Base-by-base conservation (phyloP, 2,113 vertebrate genomes). In the Chaenogobius annularis region DNA sequence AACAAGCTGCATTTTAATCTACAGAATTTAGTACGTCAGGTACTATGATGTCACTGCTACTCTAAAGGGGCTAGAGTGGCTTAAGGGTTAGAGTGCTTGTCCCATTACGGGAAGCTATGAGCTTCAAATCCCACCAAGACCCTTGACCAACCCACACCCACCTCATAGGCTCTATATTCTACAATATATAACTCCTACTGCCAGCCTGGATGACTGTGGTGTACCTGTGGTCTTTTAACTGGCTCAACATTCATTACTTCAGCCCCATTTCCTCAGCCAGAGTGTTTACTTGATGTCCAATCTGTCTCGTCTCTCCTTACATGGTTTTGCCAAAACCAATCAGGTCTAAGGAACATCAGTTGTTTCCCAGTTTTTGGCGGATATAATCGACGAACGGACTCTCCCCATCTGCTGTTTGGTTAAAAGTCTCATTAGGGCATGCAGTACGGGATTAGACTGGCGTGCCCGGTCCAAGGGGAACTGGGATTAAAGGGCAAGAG, bases 301-400 rank as follows among this genome's bases (percentile, higher is more conserved):
- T 79, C 43, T 73, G 82, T 76, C 82, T n/a, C 19, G 46, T 74
- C 17, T n/a, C 46, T 62, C 69, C 66, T 61, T 5, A 40, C 44
- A 46, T 66, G 58, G 17, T 77, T 84, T 67, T 67, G 74, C 79
- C 78, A 80, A 80, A 80, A 69, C 70, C 81, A 84, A 87, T 86
- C 80, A 68, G 66, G 74, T 78, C 75, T 81, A 26, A 7, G 20
- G 5, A 26, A 13, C 22, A 58, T 58, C 55, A 58, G 80, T 72
- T 74, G 65, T 80, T 84, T 82, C 54, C 3, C 77, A 74, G 75
- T 83, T 86, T 86, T 82, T 83, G 78, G 78, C 61, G 3, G 55
- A 23, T 26, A 73, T 82, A 89, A 87, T 70, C 87, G 85, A 89
- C 80, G 83, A 88, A 81, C 87, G 85, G 82, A 90, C 75, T 48